Evolutionary conservation across 2,888 invertebrate species (phyloP).

Genomic region (Operophtera brumata): DNA sequence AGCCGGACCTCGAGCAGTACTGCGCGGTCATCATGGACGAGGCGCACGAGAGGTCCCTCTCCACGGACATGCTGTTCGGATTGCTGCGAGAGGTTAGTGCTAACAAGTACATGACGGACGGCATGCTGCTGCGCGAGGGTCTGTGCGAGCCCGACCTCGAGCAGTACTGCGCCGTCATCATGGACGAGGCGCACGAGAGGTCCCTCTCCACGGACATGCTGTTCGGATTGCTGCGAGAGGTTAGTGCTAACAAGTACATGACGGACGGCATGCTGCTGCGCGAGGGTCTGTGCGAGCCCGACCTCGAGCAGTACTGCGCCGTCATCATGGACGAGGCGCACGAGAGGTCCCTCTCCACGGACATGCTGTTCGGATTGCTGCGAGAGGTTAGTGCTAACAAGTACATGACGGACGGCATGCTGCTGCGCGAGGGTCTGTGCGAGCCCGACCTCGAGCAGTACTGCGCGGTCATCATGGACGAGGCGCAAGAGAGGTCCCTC

Average conservation of each 20-base stretch:
- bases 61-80: slow-evolving; percentile 99
- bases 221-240: slow-evolving; percentile 96
- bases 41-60: slow-evolving; percentile 98
- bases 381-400: slow-evolving; percentile 86
- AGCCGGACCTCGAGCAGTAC: slow-evolving; percentile 98
- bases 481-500: slow-evolving; percentile 98
- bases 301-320: slow-evolving; percentile 97
- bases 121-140: slow-evolving; percentile 97
- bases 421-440: slow-evolving; percentile 95
- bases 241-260: slow-evolving; percentile 89
- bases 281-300: slow-evolving; percentile 97
- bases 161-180: slow-evolving; percentile 98
- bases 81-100: slow-evolving; percentile 91
- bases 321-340: slow-evolving; percentile 99
- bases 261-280: slow-evolving; percentile 98
- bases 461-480: slow-evolving; percentile 99
- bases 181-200: slow-evolving; percentile 99
- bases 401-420: slow-evolving; percentile 99
- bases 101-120: slow-evolving; percentile 96
- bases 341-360: slow-evolving; percentile 98
- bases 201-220: slow-evolving; percentile 99
- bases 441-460: slow-evolving; percentile 99
- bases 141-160: slow-evolving; percentile 97
- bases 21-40: slow-evolving; percentile 99
- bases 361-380: slow-evolving; percentile 97